phyloP scores from a whole-genome alignment of 2,113 vertebrate genomes.

The Raja brachyura region DNA sequence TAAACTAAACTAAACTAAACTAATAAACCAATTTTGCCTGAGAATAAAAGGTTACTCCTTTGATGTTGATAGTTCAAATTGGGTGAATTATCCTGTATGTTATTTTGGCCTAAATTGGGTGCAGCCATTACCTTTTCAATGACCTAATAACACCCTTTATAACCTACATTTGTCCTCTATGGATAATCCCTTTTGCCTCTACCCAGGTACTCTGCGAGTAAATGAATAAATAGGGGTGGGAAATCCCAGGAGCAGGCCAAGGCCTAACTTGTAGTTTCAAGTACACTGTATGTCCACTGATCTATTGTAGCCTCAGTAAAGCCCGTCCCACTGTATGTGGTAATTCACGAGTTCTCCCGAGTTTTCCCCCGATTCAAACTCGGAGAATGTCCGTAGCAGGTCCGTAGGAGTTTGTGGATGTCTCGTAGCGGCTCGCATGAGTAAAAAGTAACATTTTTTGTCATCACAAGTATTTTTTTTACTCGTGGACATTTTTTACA shows the following conservation, averaged over 20 bases:
- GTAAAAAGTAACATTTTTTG: too few species aligned
- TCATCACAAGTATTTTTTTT: too few species aligned
- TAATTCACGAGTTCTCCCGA: too few species aligned
- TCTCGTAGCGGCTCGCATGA: too few species aligned
- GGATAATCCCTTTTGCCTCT: neutral
- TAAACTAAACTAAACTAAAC: too few species aligned
- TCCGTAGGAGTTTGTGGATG: too few species aligned
- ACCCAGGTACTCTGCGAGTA: neutral
- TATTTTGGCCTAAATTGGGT: too few species aligned
- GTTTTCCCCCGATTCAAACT: too few species aligned
- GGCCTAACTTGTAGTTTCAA: neutral
- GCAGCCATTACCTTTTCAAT: neutral
- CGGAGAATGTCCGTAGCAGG: too few species aligned
- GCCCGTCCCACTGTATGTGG: too few species aligned
- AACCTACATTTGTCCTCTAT: neutral
- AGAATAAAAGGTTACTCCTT: neutral
- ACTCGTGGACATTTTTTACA: too few species aligned
- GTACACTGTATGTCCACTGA: neutral
- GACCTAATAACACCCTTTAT: neutral
- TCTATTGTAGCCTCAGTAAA: neutral
- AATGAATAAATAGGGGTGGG: neutral
- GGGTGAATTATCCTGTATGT: neutral
- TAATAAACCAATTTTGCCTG: neutral
- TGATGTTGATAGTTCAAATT: neutral
- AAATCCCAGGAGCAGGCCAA: neutral